phyloP scores from a whole-genome alignment of 2,113 vertebrate genomes.

The Chauna torquata region DNA sequence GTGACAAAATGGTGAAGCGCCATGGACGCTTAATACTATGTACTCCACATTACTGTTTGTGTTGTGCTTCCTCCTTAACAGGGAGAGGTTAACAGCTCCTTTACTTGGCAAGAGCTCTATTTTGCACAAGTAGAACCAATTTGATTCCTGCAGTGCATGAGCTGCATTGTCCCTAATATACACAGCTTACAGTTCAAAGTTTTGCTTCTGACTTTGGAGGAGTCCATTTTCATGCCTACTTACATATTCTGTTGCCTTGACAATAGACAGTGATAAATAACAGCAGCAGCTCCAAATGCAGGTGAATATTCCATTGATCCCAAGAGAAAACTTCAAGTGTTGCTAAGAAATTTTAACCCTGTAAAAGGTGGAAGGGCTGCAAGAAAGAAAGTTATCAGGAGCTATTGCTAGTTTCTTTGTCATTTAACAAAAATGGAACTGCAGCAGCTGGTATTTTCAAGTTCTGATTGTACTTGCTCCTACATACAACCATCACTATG shows the following conservation, averaged over 20 bases:
- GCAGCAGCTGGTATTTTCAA: not conserved
- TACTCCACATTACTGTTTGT: not conserved
- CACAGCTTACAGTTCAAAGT: not conserved
- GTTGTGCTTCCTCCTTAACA: not conserved
- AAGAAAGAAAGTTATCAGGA: not conserved
- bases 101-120: not conserved
- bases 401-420: not conserved
- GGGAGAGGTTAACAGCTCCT: not conserved
- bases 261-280: not conserved
- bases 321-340: not conserved
- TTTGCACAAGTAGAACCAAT: not conserved
- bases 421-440: not conserved
- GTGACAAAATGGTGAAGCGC: not conserved
- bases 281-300: not conserved
- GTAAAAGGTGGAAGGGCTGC: not conserved
- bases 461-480: not conserved
- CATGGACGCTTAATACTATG: not conserved
- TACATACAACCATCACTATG: not conserved
- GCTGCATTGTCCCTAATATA: not conserved
- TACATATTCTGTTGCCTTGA: not conserved
- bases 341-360: not conserved
- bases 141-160: not conserved
- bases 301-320: not conserved
- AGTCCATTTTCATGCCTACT: not conserved
- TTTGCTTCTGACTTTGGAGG: not conserved